Base-by-base conservation (phyloP, 2,888 invertebrate genomes). In the Blastobasis lacticolella region DNA sequence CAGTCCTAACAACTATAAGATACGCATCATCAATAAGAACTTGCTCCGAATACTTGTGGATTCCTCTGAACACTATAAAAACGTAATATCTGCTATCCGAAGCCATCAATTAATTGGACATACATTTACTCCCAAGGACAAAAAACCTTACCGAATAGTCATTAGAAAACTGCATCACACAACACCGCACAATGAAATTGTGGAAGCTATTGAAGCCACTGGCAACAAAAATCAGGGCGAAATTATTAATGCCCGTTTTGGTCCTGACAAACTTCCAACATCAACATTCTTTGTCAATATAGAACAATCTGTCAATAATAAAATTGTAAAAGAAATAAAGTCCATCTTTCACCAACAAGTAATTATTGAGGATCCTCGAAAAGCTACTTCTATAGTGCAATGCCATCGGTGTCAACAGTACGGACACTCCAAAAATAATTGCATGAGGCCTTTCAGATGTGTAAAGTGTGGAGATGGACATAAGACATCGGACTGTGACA, bases 391-490 rank as follows among this genome's bases (percentile, higher is more conserved):
- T 1, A 48, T 54, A n/a, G 51, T 48, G 4, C 54, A 54, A 41
- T 54, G 54, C 38, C 37, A 38, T 5, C 10, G 51, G 4, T 54
- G 54, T 45, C 54, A 54, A 37, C 54, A 51, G 37, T 51, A 46
- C 8, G 54, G n/a, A 1, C 60, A 60, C 45, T 44, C 55, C 1
- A 57, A 42, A 44, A 49, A 49, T 46, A 45, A 49, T 43, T 42
- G 48, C 5, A 40, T 41, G 49, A 44, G 45, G 7, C 44, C 45
- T 3, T 45, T 44, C 36, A 9, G 38, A 6, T 49, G 49, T n/a
- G 49, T 49, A 10, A 49, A 49, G 10, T 49, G 45, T 38, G 49
- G 23, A 5, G 44, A 36, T 38, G 6, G 41, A 38, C 49, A 49
- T 38, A 37, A 49, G 6, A 49, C 49, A 5, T 10, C 45, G 4